These are phyloP conservation scores for Drosophila subpulchrella DNA, from an alignment of 1,140 invertebrate species.

Conservation along the genomic window DNA sequence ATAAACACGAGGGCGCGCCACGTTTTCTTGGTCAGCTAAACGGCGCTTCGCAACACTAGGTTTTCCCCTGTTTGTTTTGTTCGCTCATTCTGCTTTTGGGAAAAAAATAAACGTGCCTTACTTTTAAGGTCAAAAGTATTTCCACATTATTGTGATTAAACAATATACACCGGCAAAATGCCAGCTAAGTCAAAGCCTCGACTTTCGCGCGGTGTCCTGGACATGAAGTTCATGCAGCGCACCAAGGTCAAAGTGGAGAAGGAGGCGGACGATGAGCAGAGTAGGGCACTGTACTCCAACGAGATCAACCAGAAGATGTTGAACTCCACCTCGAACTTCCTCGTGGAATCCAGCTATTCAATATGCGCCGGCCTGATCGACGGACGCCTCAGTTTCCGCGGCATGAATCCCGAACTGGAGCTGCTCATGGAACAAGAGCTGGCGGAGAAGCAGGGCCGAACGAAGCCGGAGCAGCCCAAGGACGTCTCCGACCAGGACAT, in stretches of 20 bases:
- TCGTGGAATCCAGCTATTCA: constrained; percentile 91
- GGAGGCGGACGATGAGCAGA: constrained; percentile 90
- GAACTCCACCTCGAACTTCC: constrained; percentile 87
- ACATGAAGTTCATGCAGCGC: constrained; percentile 96
- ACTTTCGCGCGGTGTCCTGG: constrained; percentile 89
- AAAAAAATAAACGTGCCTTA: constrained; percentile 49
- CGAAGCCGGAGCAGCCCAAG: constrained; percentile 83
- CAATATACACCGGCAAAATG: constrained; percentile 43
- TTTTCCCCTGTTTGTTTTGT: constrained; percentile 60
- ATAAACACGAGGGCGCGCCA: constrained; percentile 31
- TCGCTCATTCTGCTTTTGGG: constrained; percentile 21
- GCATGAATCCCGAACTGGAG: constrained; percentile 96
- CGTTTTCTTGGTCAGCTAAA: constrained; percentile 5
- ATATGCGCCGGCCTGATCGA: constrained; percentile 91
- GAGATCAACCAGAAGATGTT: constrained; percentile 88
- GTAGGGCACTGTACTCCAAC: constrained; percentile 87
- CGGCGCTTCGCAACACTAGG: constrained; percentile 15
- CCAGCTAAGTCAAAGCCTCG: constrained; percentile 80
- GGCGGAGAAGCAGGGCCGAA: constrained; percentile 75
- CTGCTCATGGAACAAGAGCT: constrained; percentile 88
- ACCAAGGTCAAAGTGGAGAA: constrained; percentile 93
- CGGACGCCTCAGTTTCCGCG: constrained; percentile 93
- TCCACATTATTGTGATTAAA: neutral
- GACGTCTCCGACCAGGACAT: constrained; percentile 91
- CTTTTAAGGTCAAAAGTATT: neutral